Evolutionary conservation across 2,888 invertebrate genomes (phyloP).

Genomic region (Drosophila helvetica): DNA sequence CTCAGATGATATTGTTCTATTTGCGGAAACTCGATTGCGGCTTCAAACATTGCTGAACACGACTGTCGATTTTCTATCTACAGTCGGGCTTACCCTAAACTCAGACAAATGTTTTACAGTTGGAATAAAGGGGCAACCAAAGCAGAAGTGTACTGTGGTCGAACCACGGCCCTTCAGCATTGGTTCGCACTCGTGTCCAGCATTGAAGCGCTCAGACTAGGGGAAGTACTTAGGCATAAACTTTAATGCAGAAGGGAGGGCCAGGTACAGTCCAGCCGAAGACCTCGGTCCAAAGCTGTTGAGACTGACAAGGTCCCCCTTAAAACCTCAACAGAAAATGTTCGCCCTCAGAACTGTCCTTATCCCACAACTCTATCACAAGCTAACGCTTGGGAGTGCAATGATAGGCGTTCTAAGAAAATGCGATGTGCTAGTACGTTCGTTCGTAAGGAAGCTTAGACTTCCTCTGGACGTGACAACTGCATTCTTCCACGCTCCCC

Average conservation of each 20-base stretch:
- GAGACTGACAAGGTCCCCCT: slow-evolving; percentile 1
- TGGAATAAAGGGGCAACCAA: slow-evolving; percentile 1
- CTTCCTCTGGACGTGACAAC: neutral
- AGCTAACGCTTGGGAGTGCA: slow-evolving; percentile 15
- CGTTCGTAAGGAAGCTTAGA: neutral
- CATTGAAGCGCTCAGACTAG: too few species aligned
- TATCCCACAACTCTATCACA: slow-evolving; percentile 19
- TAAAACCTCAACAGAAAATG: slow-evolving; percentile 11
- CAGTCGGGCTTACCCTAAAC: slow-evolving; percentile 1
- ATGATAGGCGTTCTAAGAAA: neutral
- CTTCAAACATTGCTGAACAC: too few species aligned
- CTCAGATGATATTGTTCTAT: too few species aligned
- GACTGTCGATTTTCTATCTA: too few species aligned
- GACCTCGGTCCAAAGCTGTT: slow-evolving; percentile 3
- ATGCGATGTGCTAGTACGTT: neutral
- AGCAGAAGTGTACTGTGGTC: slow-evolving; percentile 5
- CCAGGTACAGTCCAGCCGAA: slow-evolving; percentile 2
- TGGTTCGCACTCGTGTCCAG: too few species aligned
- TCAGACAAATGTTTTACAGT: neutral
- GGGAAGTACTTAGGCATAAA: too few species aligned
- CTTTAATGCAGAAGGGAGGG: too few species aligned
- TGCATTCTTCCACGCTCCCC: slow-evolving; percentile 13
- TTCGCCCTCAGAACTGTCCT: slow-evolving; percentile 8
- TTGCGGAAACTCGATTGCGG: too few species aligned
- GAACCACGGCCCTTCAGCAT: neutral